Conservation (phyloP, 1,140 invertebrate genomes). For the Drosophila pandora region DNA sequence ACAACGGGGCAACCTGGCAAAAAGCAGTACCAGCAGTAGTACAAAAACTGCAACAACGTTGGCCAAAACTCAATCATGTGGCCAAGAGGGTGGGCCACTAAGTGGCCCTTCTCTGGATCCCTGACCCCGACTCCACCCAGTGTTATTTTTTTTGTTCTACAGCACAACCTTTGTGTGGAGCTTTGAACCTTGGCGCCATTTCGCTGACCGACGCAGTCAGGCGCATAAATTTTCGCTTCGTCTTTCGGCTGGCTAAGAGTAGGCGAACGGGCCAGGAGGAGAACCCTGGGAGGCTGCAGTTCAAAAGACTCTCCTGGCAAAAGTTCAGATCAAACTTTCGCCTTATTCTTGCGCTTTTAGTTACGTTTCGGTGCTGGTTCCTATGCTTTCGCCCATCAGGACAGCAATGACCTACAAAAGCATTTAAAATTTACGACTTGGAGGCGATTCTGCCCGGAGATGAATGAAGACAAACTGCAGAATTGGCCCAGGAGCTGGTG, state of each 20-base stretch:
- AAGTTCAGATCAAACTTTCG: conserved; percentile 59
- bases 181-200: conserved; percentile 80
- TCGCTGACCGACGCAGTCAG: conserved; percentile 64
- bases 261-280: background rate
- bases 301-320: conserved; percentile 50
- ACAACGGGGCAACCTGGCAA: conserved; percentile 15
- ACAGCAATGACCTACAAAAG: conserved; percentile 75
- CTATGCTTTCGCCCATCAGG: conserved; percentile 14
- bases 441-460: conserved; percentile 37
- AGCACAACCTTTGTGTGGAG: conserved; percentile 36
- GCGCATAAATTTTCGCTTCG: conserved; percentile 68
- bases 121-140: background rate
- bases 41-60: conserved; percentile 20
- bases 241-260: conserved; percentile 11
- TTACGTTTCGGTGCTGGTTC: conserved; percentile 16
- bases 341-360: conserved; percentile 38
- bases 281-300: conserved; percentile 24
- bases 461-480: conserved; percentile 78
- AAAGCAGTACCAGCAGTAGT: conserved; percentile 1
- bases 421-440: conserved; percentile 77
- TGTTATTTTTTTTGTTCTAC: background rate
- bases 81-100: conserved; percentile 42
- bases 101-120: conserved; percentile 36
- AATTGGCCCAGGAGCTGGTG: conserved; percentile 19
- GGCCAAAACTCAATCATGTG: conserved; percentile 60